phyloP scores from a whole-genome alignment of 2,113 vertebrate species.

The Sinocyclocheilus maitianheensis region DNA sequence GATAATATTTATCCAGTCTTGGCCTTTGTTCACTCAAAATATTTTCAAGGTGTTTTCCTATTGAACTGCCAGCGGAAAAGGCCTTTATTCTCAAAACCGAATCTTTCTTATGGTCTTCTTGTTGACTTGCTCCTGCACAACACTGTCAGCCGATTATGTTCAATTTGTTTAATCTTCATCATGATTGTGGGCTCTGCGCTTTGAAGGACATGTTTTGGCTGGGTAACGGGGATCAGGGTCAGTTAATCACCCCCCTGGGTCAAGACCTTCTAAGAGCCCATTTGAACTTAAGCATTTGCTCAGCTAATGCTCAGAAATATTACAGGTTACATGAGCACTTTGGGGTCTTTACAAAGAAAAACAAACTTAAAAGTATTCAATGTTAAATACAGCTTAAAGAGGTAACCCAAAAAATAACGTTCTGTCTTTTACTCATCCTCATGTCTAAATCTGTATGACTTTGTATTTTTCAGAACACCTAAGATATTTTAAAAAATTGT shows the following conservation, averaged over 20 bases:
- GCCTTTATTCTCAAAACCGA: neutral
- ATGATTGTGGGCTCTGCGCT: slow-evolving; percentile 21
- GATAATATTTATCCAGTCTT: neutral
- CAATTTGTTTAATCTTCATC: slow-evolving; percentile 28
- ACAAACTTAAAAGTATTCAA: no score
- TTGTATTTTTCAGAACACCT: no score
- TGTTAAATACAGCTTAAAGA: no score
- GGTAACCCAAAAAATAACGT: no score
- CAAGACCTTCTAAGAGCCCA: neutral
- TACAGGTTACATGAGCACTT: neutral
- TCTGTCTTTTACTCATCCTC: no score
- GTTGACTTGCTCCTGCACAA: neutral
- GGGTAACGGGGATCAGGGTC: neutral
- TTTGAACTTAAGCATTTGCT: slow-evolving; percentile 11
- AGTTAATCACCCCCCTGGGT: slow-evolving; percentile 13
- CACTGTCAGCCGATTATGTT: slow-evolving; percentile 6
- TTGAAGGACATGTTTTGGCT: slow-evolving; percentile 13
- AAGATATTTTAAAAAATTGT: no score
- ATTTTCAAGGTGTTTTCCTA: neutral
- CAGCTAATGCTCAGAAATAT: slow-evolving; percentile 2
- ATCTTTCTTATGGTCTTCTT: neutral
- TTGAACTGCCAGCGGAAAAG: neutral
- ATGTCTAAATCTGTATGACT: no score
- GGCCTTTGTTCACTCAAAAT: neutral
- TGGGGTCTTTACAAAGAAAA: neutral